phyloP scores from a whole-genome alignment of 1,140 invertebrate genomes.

The Panagrolaimus sp. region DNA sequence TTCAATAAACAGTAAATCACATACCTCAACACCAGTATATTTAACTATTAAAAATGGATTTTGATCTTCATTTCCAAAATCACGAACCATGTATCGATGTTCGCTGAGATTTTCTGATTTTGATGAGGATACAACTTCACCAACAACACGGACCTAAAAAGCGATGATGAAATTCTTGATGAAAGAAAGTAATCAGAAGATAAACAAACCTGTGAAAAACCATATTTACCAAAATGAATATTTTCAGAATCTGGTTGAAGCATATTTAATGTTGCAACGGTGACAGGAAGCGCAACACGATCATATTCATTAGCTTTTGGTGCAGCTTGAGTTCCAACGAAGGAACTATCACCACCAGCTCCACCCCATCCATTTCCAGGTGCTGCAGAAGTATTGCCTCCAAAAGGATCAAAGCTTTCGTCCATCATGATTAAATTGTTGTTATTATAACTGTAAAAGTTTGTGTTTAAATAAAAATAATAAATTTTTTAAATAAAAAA shows the following conservation, averaged over 20 bases:
- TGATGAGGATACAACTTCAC: not conserved
- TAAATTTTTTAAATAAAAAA: not conserved
- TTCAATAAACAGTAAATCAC: not conserved
- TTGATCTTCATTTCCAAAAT: not conserved
- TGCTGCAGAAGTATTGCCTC: not conserved
- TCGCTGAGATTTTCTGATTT: not conserved
- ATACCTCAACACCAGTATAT: slow-evolving; percentile 7
- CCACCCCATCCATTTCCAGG: not conserved
- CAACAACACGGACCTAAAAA: slow-evolving; percentile 9
- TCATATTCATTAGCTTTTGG: not conserved
- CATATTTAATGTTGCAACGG: not conserved
- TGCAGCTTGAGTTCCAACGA: not conserved
- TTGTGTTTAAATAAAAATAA: not conserved
- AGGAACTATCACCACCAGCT: not conserved
- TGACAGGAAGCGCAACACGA: not conserved
- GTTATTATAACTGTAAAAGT: not conserved
- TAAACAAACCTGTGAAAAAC: not conserved
- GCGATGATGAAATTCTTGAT: not conserved
- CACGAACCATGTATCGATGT: not conserved
- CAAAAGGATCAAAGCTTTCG: not conserved
- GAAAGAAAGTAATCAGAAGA: not conserved
- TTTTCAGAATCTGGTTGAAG: slow-evolving; percentile 1
- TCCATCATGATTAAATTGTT: slow-evolving; percentile 11
- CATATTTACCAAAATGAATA: not conserved
- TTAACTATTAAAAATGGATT: not conserved